A percentile compares a stretch with the other conserved stretches of the same genome.
phyloP scores from a whole-genome alignment of 2,113 vertebrate species.

The Toxotes chatareus region DNA sequence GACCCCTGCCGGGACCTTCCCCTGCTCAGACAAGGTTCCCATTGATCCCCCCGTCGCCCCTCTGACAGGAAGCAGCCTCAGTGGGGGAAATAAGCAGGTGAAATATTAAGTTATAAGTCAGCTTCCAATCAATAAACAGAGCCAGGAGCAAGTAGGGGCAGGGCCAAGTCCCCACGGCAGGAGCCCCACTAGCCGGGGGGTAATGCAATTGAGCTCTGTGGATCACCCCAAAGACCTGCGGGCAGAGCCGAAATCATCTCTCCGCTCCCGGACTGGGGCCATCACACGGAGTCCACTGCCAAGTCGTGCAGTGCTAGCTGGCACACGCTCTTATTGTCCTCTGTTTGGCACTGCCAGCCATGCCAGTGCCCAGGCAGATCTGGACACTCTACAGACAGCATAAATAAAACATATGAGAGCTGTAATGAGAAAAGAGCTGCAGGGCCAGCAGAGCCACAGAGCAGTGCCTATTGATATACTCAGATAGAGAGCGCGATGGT shows the following conservation, averaged over 20 bases:
- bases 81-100: constrained; percentile 83
- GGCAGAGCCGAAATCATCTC: constrained; percentile 54
- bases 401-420: constrained; percentile 87
- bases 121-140: constrained; percentile 83
- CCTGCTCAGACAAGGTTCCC: constrained; percentile 82
- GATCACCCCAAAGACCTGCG: constrained; percentile 75
- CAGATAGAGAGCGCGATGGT: constrained; percentile 31
- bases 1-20: constrained; percentile 81
- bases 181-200: constrained; percentile 65
- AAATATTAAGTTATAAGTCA: constrained; percentile 87
- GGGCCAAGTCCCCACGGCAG: constrained; percentile 66
- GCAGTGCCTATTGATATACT: constrained; percentile 53
- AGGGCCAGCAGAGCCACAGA: constrained; percentile 73
- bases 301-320: constrained; percentile 77
- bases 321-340: constrained; percentile 74
- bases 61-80: constrained; percentile 82
- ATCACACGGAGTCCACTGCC: constrained; percentile 62
- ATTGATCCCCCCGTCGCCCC: constrained; percentile 83
- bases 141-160: constrained; percentile 59
- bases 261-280: constrained; percentile 56
- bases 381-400: constrained; percentile 85
- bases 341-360: constrained; percentile 74
- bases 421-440: constrained; percentile 82
- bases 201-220: constrained; percentile 82
- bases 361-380: constrained; percentile 75